Conservation (phyloP, 1,140 invertebrate species). For the Drosophila bipectinata region DNA sequence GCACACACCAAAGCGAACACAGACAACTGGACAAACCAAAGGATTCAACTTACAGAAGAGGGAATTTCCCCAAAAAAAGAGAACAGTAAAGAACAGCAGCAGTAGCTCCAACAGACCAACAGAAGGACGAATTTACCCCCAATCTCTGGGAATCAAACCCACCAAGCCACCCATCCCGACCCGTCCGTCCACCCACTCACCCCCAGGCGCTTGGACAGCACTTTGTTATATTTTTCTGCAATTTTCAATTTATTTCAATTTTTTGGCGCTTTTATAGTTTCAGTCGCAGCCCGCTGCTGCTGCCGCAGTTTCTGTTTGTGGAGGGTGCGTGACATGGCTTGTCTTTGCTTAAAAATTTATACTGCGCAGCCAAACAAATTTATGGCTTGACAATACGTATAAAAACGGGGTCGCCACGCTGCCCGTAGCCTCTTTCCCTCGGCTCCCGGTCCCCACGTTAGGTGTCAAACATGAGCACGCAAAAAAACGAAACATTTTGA, state of each 20-base stretch:
- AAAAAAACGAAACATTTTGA: constrained; percentile 6
- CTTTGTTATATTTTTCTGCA: constrained; percentile 66
- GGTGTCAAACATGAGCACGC: constrained; percentile 55
- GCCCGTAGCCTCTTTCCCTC: constrained; percentile 12
- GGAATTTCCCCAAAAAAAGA: constrained; percentile 25
- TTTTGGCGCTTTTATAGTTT: constrained; percentile 72
- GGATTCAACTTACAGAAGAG: constrained; percentile 61
- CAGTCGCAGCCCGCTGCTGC: constrained; percentile 26
- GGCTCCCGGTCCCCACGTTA: constrained; percentile 24
- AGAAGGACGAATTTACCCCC: constrained; percentile 25
- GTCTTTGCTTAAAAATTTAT: constrained; percentile 73
- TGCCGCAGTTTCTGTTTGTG: constrained; percentile 12
- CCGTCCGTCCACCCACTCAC: constrained; percentile 11
- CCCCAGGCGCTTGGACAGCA: constrained; percentile 32
- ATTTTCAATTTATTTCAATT: constrained; percentile 80
- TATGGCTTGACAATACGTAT: constrained; percentile 62
- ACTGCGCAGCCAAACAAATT: constrained; percentile 70
- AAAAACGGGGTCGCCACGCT: constrained; percentile 48
- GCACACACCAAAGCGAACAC: constrained; percentile 21
- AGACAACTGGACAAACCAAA: constrained; percentile 28
- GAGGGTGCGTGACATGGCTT: constrained; percentile 58
- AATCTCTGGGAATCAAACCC: constrained; percentile 6
- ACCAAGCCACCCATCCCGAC: constrained; percentile 2
- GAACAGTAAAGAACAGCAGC: not conserved
- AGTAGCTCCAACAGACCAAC: constrained; percentile 9